A percentile compares a stretch with the other conserved stretches of the same genome.
Conservation (phyloP, 2,888 invertebrate genomes). For the Rhagophthalmus giganteus region DNA sequence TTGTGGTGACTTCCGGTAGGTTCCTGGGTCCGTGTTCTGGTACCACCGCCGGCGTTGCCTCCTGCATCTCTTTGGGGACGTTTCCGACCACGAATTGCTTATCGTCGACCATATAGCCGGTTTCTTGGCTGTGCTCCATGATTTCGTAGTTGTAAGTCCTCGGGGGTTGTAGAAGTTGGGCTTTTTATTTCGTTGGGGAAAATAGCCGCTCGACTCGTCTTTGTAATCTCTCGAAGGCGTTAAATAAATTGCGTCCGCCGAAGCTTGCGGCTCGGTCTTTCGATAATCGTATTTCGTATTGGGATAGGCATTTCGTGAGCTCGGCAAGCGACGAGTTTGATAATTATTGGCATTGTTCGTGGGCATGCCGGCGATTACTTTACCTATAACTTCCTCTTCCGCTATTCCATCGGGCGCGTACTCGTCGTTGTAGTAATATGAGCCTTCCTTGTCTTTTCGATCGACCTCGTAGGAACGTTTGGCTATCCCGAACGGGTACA, state of each 20-base stretch:
- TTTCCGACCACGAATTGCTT: slow-evolving; percentile 69
- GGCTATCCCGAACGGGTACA: slow-evolving; percentile 73
- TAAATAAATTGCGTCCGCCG: slow-evolving; percentile 43
- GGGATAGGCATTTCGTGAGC: slow-evolving; percentile 39
- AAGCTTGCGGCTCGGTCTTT: slow-evolving; percentile 29
- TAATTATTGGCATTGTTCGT: slow-evolving; percentile 34
- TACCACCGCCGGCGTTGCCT: slow-evolving; percentile 62
- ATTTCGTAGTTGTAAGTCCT: slow-evolving; percentile 34
- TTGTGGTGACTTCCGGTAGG: slow-evolving; percentile 11
- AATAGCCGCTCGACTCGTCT: slow-evolving; percentile 24
- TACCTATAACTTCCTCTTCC: slow-evolving; percentile 77
- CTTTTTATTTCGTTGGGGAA: slow-evolving; percentile 20
- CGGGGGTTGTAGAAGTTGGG: slow-evolving; percentile 7
- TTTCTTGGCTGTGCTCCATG: slow-evolving; percentile 33
- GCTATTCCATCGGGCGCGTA: slow-evolving; percentile 70
- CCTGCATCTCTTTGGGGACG: slow-evolving; percentile 63
- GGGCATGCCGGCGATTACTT: slow-evolving; percentile 67
- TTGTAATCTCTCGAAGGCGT: slow-evolving; percentile 33
- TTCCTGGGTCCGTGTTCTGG: slow-evolving; percentile 68
- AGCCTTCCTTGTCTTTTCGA: slow-evolving; percentile 61
- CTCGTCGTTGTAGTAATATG: slow-evolving; percentile 68
- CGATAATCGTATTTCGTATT: slow-evolving; percentile 39
- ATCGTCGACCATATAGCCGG: slow-evolving; percentile 40
- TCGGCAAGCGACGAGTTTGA: slow-evolving; percentile 37
- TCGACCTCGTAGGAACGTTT: slow-evolving; percentile 69